Base-by-base conservation (phyloP, 2,797 vertebrate genomes). In the Anolis apletophallus region DNA sequence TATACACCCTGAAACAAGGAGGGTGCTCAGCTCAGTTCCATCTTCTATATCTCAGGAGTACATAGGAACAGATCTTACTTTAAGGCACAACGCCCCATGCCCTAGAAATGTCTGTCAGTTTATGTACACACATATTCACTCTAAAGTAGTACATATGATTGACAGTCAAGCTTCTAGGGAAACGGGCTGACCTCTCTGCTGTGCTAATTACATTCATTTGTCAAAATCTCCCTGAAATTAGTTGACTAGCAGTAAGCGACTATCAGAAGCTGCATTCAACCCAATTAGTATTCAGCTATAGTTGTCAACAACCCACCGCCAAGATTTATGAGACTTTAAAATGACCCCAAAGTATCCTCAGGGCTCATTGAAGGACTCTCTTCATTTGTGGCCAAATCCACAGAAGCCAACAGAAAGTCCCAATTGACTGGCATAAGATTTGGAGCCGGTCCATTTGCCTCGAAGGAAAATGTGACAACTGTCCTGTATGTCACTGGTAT, bases 171-270 rank as follows among this genome's bases (percentile, higher is more conserved):
- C 29, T 85, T 82, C 74, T 55, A 40, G 50, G 32, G 23, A 10
- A 78, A 13, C 6, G 5, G 32, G 32, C 32, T 69, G 67, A 68
- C 50, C 83, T 76, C 73, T 76, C 21, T 29, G 7, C n/a, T 17
- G 32, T 68, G 26, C 3, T 85, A 57, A 67, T 34, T 75, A 16
- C 40, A 79, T 36, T 32, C 21, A 16, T 40, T 23, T 85, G 32
- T 78, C 52, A 85, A 85, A 67, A 69, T 57, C 52, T 40, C 61
- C 54, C 64, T 23, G 26, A 71, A 78, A 79, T 85, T 85, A 40
- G 34, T 57, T 55, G 64, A 52, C 36, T 34, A 79, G 26, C 29
- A 21, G 50, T 68, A 36, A 26, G 64, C 32, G 64, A 12, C 61
- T 72, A 36, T 50, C 8, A 75, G n/a, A 32, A 84, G 29, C 40